phyloP scores from a whole-genome alignment of 2,113 vertebrate genomes.

The Tachycineta bicolor region DNA sequence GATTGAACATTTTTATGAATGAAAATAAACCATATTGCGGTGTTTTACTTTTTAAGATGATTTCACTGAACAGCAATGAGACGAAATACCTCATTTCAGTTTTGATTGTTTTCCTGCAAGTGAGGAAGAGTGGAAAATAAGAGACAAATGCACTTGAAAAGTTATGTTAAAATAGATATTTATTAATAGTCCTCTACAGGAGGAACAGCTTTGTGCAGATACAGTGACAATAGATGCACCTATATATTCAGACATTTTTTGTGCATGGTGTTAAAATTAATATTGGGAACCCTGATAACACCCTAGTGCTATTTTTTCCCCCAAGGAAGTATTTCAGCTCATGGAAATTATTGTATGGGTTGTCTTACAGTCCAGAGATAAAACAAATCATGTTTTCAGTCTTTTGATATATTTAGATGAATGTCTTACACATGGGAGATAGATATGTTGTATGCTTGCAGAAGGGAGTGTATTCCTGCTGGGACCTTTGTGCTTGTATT shows the following conservation, averaged over 20 bases:
- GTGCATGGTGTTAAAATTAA: background rate
- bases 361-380: background rate
- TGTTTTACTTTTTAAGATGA: background rate
- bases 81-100: background rate
- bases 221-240: background rate
- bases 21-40: background rate
- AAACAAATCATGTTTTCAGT: background rate
- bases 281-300: background rate
- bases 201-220: background rate
- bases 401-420: background rate
- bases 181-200: background rate
- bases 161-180: background rate
- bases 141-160: background rate
- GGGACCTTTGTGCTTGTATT: background rate
- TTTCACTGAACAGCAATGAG: background rate
- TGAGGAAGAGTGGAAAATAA: background rate
- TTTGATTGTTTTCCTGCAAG: background rate
- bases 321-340: background rate
- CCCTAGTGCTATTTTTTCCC: background rate
- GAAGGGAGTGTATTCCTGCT: background rate
- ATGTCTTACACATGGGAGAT: background rate
- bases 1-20: background rate
- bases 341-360: background rate
- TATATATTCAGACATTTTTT: background rate
- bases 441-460: background rate